A percentile compares a stretch with the other conserved stretches of the same genome.
Conservation (phyloP, 2,888 invertebrate genomes). For the Taphrorychus bicolor region DNA sequence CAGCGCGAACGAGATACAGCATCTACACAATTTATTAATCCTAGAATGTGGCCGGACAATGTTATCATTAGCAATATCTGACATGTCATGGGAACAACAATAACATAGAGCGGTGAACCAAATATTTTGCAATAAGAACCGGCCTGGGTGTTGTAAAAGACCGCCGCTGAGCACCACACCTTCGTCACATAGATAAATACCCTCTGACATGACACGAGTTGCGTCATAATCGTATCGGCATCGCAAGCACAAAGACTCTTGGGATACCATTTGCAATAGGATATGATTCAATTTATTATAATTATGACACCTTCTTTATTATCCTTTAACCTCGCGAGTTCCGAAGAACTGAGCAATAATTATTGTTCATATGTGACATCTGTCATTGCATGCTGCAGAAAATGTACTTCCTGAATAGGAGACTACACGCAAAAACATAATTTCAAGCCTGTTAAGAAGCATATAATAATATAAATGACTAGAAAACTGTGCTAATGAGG, state of each 20-base stretch:
- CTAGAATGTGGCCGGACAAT: conserved; percentile 8
- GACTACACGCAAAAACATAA: background rate
- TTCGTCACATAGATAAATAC: conserved; percentile 53
- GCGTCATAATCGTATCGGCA: conserved; percentile 29
- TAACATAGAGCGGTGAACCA: conserved; percentile 41
- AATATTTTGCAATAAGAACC: conserved; percentile 49
- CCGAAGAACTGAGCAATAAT: background rate
- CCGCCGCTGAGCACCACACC: conserved; percentile 51
- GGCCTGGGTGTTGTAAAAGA: conserved; percentile 50
- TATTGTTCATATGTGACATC: background rate
- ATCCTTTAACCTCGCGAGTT: background rate
- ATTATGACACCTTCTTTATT: conserved; percentile 17
- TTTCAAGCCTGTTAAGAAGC: background rate
- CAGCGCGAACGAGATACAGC: background rate
- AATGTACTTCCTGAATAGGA: background rate
- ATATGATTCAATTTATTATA: conserved; percentile 24
- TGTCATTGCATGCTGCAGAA: background rate
- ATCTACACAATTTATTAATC: background rate
- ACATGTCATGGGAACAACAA: conserved; percentile 46
- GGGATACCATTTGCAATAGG: conserved; percentile 18
- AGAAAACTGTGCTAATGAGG: background rate
- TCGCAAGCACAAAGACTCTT: conserved; percentile 24
- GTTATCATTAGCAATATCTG: conserved; percentile 36
- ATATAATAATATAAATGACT: no score
- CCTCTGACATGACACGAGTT: conserved; percentile 52